phyloP scores from a whole-genome alignment of 2,797 vertebrate genomes.

The Lophotriccus pileatus region DNA sequence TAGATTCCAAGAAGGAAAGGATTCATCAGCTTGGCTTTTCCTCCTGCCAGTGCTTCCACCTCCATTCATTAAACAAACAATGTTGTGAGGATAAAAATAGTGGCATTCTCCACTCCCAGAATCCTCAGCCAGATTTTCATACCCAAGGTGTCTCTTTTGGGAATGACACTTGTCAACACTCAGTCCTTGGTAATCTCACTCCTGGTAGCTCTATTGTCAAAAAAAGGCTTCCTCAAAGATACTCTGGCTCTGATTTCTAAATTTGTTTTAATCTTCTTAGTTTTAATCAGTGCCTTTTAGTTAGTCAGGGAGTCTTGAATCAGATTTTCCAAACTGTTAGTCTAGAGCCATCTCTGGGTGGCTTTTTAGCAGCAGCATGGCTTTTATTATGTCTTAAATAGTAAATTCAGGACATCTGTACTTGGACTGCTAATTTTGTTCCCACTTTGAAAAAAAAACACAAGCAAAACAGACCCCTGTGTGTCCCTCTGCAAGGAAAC shows the following conservation, averaged over 20 bases:
- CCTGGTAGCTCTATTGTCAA: background rate
- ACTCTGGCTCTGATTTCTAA: background rate
- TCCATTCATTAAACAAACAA: background rate
- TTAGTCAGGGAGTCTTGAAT: background rate
- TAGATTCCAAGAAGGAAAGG: background rate
- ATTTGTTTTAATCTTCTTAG: background rate
- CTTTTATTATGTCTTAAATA: background rate
- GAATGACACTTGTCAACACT: background rate
- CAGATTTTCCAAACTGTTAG: background rate
- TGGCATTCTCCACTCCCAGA: background rate
- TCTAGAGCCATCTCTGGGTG: conserved; percentile 32
- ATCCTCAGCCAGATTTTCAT: background rate
- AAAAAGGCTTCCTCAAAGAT: background rate
- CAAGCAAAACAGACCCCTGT: background rate
- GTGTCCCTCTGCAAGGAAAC: background rate
- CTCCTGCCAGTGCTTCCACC: background rate
- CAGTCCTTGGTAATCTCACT: background rate
- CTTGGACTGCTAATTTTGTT: background rate
- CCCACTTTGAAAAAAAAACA: background rate
- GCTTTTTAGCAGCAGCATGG: background rate
- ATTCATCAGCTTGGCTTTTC: background rate
- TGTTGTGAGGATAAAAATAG: background rate
- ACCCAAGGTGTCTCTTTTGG: background rate
- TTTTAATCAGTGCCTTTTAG: background rate
- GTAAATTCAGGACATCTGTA: background rate